Conservation (phyloP, 2,797 vertebrate genomes). For the Acomys russatus region DNA sequence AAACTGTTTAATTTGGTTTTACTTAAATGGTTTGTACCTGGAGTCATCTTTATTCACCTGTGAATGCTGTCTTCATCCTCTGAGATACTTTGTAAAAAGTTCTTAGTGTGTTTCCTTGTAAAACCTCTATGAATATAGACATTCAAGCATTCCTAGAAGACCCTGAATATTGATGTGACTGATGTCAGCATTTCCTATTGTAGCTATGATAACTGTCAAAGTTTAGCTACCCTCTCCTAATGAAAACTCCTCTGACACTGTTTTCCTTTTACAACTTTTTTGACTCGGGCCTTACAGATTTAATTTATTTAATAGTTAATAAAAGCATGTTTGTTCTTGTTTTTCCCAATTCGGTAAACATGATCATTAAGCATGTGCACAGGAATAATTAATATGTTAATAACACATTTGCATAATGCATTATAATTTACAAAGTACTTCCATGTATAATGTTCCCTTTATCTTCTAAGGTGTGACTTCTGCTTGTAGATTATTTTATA, state of each 20-base stretch:
- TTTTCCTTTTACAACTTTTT: conserved; percentile 32
- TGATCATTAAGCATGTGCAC: background rate
- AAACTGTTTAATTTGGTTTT: conserved; percentile 20
- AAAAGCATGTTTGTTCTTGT: background rate
- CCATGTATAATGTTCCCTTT: background rate
- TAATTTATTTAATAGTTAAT: background rate
- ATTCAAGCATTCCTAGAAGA: background rate
- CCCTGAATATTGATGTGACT: background rate
- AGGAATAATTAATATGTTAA: background rate
- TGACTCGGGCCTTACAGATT: background rate
- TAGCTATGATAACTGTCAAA: background rate
- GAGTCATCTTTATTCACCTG: background rate
- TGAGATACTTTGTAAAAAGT: background rate
- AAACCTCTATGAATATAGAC: background rate
- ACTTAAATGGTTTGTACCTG: background rate
- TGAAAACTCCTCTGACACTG: background rate
- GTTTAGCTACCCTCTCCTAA: conserved; percentile 33
- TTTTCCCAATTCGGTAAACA: conserved; percentile 10
- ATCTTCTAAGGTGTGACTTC: background rate
- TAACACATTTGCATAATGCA: background rate
- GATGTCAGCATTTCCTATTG: background rate
- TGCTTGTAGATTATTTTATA: background rate
- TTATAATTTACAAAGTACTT: background rate
- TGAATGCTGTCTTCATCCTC: background rate
- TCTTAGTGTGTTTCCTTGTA: background rate